These are phyloP conservation scores for Alosa sapidissima DNA, from an alignment of 2,797 vertebrate genomes.

Conservation along the genomic window DNA sequence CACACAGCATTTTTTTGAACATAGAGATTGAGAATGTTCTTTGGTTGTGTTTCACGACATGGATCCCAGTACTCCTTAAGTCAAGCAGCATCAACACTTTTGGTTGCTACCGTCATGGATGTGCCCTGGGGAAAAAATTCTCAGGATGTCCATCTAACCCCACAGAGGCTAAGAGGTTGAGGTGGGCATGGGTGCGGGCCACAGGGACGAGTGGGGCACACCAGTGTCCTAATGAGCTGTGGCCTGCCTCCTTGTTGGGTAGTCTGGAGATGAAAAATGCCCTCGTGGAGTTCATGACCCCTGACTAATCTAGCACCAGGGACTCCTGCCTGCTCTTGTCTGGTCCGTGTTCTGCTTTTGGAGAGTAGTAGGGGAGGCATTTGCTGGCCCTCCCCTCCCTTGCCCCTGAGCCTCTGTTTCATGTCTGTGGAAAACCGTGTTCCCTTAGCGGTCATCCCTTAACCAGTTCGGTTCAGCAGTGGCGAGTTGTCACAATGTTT, in stretches of 20 bases:
- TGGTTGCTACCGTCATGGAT: background rate
- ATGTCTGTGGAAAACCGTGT: background rate
- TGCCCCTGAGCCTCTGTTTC: background rate
- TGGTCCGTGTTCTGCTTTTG: background rate
- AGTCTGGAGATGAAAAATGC: constrained; percentile 35
- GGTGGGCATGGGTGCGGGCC: background rate
- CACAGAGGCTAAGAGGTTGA: constrained; percentile 26
- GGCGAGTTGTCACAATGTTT: background rate
- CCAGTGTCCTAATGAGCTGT: constrained; percentile 47
- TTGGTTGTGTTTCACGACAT: background rate
- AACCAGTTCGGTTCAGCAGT: background rate
- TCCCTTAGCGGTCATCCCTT: background rate
- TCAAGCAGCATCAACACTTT: background rate
- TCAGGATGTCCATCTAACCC: background rate
- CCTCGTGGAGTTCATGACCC: constrained; percentile 55
- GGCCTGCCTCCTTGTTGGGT: background rate
- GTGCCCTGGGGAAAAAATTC: background rate
- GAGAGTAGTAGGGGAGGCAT: background rate
- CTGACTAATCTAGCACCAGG: constrained; percentile 7
- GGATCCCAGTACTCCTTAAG: background rate
- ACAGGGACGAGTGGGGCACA: constrained; percentile 44
- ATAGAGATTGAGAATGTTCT: background rate
- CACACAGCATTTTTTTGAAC: background rate
- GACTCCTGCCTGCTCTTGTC: background rate
- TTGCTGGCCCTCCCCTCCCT: too few relatives aligned